phyloP scores from a whole-genome alignment of 2,797 vertebrate genomes.

The Typhlichthys eigenmanni region DNA sequence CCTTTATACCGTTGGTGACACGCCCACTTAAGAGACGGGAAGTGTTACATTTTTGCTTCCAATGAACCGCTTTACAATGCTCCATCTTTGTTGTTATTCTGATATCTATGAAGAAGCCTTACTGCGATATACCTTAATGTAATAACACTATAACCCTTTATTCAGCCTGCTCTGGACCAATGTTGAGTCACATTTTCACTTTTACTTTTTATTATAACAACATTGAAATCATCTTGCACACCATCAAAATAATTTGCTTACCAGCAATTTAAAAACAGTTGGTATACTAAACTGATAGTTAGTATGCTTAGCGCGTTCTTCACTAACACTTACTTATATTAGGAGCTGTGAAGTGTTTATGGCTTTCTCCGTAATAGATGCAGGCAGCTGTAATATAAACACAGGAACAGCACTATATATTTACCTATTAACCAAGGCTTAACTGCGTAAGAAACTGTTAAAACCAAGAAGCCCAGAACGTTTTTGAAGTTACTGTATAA shows the following conservation, averaged over 20 bases:
- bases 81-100: too few species aligned
- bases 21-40: too few species aligned
- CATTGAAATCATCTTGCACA: background rate
- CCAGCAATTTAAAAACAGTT: conserved; percentile 36
- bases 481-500: too few species aligned
- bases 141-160: too few species aligned
- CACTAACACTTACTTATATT: conserved; percentile 52
- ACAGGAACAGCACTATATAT: conserved; percentile 29
- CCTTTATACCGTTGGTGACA: too few species aligned
- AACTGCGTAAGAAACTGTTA: background rate
- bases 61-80: too few species aligned
- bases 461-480: background rate
- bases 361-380: conserved; percentile 39
- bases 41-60: too few species aligned
- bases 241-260: conserved; percentile 6
- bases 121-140: too few species aligned
- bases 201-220: conserved; percentile 30
- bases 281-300: conserved; percentile 22
- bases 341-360: conserved; percentile 53
- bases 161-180: conserved; percentile 18
- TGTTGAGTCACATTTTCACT: conserved; percentile 25
- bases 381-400: conserved; percentile 19
- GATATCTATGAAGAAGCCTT: too few species aligned
- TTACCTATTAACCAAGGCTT: background rate
- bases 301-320: conserved; percentile 44